Evolutionary conservation across 2,888 invertebrate genomes (phyloP).

Genomic region (Agonopterix subpropinquella): DNA sequence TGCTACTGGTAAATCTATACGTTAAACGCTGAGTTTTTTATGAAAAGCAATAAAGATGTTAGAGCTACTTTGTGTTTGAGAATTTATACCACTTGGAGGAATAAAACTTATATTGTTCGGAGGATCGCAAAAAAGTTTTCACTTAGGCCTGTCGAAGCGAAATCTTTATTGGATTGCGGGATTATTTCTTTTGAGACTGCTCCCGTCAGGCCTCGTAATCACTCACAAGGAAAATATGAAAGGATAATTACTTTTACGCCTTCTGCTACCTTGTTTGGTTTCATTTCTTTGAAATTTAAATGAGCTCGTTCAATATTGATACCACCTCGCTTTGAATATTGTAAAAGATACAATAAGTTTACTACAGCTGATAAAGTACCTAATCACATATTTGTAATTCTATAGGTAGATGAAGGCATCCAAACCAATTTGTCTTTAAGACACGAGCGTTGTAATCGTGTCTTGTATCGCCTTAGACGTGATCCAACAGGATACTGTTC

Average conservation of each 20-base stretch:
- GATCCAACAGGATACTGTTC: conserved; percentile 29
- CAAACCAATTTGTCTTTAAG: conserved; percentile 19
- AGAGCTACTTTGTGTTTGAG: conserved; percentile 72
- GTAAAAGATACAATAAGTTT: no score
- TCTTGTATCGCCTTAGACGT: conserved; percentile 13
- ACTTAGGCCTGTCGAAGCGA: conserved; percentile 65
- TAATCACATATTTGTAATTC: no score
- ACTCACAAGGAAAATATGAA: conserved; percentile 38
- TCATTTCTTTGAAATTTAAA: conserved; percentile 21
- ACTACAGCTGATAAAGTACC: no score
- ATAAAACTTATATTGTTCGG: conserved; percentile 73
- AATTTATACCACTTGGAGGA: conserved; percentile 71
- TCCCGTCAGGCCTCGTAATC: conserved; percentile 30
- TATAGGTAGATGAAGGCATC: not conserved
- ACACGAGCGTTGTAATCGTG: conserved; percentile 18
- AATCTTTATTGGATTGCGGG: conserved; percentile 67
- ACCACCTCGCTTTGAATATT: no score
- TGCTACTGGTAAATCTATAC: conserved; percentile 55
- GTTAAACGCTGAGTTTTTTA: conserved; percentile 60
- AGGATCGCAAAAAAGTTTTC: conserved; percentile 68
- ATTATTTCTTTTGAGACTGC: conserved; percentile 58
- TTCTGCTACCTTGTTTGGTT: conserved; percentile 12
- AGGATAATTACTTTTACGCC: conserved; percentile 31
- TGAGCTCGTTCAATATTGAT: not conserved
- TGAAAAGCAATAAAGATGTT: conserved; percentile 74